phyloP scores from a whole-genome alignment of 2,888 invertebrate species.

The Cerceris ruficornis region DNA sequence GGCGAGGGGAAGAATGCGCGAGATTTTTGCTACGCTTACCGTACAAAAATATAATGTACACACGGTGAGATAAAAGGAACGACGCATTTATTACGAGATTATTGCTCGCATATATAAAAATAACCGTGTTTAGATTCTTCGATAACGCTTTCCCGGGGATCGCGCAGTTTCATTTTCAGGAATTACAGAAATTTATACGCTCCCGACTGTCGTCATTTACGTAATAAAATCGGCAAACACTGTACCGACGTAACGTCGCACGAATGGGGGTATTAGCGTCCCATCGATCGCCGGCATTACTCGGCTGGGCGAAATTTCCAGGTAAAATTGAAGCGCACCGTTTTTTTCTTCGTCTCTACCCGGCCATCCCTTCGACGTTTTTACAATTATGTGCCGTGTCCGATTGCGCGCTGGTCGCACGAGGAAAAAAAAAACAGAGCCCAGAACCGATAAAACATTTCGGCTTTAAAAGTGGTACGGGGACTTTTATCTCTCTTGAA shows the following conservation, averaged over 20 bases:
- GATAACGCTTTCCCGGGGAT: slow-evolving; percentile 2
- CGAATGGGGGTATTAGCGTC: slow-evolving; percentile 30
- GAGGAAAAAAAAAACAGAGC: background rate
- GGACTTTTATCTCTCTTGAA: slow-evolving; percentile 36
- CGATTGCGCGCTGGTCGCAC: slow-evolving; percentile 3
- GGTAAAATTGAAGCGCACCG: slow-evolving; percentile 1
- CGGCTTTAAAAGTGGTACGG: background rate
- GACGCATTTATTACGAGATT: slow-evolving; percentile 46
- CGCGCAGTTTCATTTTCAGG: background rate
- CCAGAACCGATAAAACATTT: slow-evolving; percentile 28
- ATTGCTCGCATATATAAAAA: slow-evolving; percentile 51
- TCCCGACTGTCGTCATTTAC: slow-evolving; percentile 43
- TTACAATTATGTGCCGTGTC: slow-evolving; percentile 33
- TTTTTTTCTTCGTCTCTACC: background rate
- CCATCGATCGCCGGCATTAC: slow-evolving; percentile 35
- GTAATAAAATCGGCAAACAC: slow-evolving; percentile 50
- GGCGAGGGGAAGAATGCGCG: too few species aligned
- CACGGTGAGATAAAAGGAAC: slow-evolving; percentile 16
- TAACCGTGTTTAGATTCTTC: slow-evolving; percentile 47
- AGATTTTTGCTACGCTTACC: too few species aligned
- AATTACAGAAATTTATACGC: slow-evolving; percentile 48
- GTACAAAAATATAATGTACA: too few species aligned
- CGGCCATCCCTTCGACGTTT: background rate
- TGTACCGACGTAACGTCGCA: slow-evolving; percentile 30
- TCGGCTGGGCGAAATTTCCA: slow-evolving; percentile 8